A percentile compares a stretch with the other conserved stretches of the same genome.
phyloP scores from a whole-genome alignment of 2,113 vertebrate species.

The Coreoperca whiteheadi region DNA sequence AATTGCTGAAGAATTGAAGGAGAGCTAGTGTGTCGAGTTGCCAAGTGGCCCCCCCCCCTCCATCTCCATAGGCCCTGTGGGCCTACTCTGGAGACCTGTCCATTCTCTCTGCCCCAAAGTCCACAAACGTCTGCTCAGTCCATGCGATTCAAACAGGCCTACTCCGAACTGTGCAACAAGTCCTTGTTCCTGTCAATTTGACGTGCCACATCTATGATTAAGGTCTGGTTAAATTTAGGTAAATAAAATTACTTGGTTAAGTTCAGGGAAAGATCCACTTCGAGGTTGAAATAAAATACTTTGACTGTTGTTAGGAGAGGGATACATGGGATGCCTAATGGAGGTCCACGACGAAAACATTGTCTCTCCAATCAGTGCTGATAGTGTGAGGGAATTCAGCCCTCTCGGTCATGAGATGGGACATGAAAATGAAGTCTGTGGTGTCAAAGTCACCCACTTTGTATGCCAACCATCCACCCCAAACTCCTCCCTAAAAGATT shows the following conservation, averaged over 20 bases:
- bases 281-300: not conserved
- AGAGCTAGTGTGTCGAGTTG: conserved; percentile 49
- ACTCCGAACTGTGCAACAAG: not conserved
- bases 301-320: not conserved
- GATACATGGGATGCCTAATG: not conserved
- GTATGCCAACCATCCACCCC: not conserved
- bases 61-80: conserved; percentile 7
- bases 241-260: not conserved
- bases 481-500: not conserved
- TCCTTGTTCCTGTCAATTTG: not conserved
- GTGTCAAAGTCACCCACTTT: not conserved
- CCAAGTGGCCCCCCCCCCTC: conserved; percentile 15
- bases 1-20: conserved; percentile 80
- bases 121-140: not conserved
- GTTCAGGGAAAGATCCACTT: not conserved
- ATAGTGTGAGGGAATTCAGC: not conserved
- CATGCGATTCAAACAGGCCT: not conserved
- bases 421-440: not conserved
- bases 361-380: not conserved
- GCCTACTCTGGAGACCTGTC: conserved; percentile 70
- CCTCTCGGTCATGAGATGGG: not conserved
- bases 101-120: conserved; percentile 57
- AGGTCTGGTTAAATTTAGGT: not conserved
- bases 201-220: not conserved
- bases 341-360: not conserved